phyloP scores from a whole-genome alignment of 2,113 vertebrate species.

The Myrmecobius fasciatus region DNA sequence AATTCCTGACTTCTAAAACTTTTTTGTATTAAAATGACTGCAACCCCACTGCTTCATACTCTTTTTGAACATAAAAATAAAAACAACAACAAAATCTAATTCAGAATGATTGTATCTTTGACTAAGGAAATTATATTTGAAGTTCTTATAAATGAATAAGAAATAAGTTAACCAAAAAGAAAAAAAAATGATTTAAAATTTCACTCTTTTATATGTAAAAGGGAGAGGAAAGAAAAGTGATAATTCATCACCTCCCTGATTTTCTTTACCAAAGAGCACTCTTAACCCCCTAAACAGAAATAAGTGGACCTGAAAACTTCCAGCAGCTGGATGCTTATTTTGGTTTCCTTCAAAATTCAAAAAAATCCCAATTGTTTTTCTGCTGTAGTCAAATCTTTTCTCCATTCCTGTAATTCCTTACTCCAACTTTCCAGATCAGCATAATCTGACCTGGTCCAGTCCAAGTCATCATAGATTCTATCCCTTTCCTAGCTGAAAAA shows the following conservation, averaged over 20 bases:
- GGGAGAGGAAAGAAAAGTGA: neutral
- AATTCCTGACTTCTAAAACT: neutral
- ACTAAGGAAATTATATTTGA: neutral
- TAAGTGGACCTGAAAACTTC: neutral
- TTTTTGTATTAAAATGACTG: neutral
- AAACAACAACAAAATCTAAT: neutral
- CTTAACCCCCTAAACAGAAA: neutral
- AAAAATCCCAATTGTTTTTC: neutral
- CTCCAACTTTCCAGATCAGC: neutral
- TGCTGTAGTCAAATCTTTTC: neutral
- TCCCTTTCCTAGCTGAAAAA: neutral
- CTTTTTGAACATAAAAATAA: neutral
- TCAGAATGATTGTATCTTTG: neutral
- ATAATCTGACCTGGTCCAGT: neutral
- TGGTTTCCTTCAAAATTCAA: neutral
- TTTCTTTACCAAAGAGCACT: neutral
- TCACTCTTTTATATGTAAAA: neutral
- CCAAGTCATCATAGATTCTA: neutral
- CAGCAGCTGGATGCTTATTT: neutral
- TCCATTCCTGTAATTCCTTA: neutral
- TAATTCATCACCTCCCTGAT: neutral
- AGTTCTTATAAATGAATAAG: neutral
- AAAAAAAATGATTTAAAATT: neutral
- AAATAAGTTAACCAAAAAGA: neutral
- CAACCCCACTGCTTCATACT: neutral